Conservation (phyloP, 2,888 invertebrate species). For the Schizaphis graminum region DNA sequence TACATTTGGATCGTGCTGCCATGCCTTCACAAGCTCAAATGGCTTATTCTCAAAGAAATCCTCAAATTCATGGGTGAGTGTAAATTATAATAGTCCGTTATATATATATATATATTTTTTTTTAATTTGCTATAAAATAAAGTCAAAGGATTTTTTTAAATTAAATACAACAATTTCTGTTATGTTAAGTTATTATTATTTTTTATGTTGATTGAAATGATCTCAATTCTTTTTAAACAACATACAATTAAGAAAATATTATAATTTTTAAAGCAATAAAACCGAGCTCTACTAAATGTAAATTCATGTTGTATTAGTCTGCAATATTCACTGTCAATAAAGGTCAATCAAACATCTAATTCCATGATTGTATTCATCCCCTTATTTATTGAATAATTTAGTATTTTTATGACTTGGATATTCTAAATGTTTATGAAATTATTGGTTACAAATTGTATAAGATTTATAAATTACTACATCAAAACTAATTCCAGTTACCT, state of each 20-base stretch:
- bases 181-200: not conserved
- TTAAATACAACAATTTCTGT: not conserved
- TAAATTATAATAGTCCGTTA: not conserved
- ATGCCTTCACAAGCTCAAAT: slow-evolving; percentile 70
- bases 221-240: not conserved
- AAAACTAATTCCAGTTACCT: slow-evolving; percentile 19
- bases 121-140: not conserved
- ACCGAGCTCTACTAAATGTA: not conserved
- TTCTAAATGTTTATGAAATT: not conserved
- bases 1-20: slow-evolving; percentile 68
- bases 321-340: not conserved
- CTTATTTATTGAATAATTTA: not conserved
- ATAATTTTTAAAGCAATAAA: not conserved
- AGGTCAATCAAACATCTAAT: not conserved
- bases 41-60: slow-evolving; percentile 69
- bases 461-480: not conserved
- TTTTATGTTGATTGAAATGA: not conserved
- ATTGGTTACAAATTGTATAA: not conserved
- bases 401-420: not conserved
- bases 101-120: no score
- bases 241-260: not conserved
- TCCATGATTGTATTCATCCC: not conserved
- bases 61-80: slow-evolving; percentile 69
- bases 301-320: not conserved
- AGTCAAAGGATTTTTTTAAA: not conserved